These are phyloP conservation scores for Strix occidentalis DNA, from an alignment of 2,797 vertebrate species.

Conservation along the genomic window DNA sequence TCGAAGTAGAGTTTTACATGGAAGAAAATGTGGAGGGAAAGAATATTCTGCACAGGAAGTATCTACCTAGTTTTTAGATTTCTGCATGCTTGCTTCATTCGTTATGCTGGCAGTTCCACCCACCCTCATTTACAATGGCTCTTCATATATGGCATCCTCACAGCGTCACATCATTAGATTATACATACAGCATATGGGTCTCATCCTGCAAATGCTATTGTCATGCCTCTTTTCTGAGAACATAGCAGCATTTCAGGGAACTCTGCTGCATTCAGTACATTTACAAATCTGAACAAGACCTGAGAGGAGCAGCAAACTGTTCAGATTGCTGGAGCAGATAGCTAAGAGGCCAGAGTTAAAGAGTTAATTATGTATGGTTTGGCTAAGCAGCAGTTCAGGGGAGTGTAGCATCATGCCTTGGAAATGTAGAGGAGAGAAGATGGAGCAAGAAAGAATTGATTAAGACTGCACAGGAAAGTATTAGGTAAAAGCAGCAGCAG, in stretches of 20 bases:
- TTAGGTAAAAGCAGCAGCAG: neutral
- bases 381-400: neutral
- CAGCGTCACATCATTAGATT: fast-evolving
- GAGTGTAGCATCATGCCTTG: neutral
- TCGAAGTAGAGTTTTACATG: neutral
- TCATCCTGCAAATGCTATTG: neutral
- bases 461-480: neutral
- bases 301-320: neutral
- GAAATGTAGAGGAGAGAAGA: neutral
- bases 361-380: neutral
- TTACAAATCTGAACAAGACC: neutral
- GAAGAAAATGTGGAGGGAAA: neutral
- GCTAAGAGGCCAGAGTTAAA: neutral
- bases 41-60: neutral
- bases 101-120: neutral
- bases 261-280: neutral
- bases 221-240: neutral
- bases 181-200: neutral
- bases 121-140: neutral
- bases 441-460: neutral
- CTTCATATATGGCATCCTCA: neutral
- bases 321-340: neutral
- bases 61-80: neutral
- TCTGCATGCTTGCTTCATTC: neutral
- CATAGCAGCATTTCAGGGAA: neutral